Evolutionary conservation across 2,888 invertebrate genomes (phyloP), one percentile per base, ranked within the genome.

Genomic region (Gasteruption jaculator): DNA sequence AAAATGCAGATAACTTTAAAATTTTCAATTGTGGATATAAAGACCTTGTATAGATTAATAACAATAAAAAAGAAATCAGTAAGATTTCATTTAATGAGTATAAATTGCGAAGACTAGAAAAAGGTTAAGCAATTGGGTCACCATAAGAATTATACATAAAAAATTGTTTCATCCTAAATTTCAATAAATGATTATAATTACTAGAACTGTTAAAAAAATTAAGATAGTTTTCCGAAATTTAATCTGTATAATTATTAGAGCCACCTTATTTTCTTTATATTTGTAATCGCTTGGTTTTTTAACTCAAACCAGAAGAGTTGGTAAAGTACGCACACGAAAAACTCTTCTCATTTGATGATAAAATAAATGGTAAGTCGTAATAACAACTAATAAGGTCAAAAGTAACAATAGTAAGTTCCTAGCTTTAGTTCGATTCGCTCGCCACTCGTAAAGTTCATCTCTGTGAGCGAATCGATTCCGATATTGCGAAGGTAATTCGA

Each of bases 401-500:
- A 71, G 52, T 25, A 58, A 47, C 11, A 70, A 37, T 35, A 69
- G 52, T 15, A 62, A 57, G 58, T 64, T 72, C 41, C 71, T 63
- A 37, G 59, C 62, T 46, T 63, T 67, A 10, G 61, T 58, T 33
- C 74, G 72, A 52, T 71, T 72, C 2, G 56, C 54, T 48, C 72
- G 68, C 82, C 82, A 83, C 43, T 74, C 72, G 12, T 71, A 57
- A 30, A 82, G 67, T 30, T 82, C 79, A 18, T 73, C 59, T 2
- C 79, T 65, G 53, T 80, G 75, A 2, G 77, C 67, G 60, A 85
- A 87, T 20, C 83, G 75, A 67, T 88, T 88, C 16, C 84, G 76
- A 56, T 79, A 83, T 48, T 83, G 79, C 19, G 77, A 68, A 1
- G 83, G 78, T 43, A 88, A 68, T 60, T 89, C 89, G 63, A 85